phyloP scores from a whole-genome alignment of 2,113 vertebrate species.

The Cephalopholis sonnerati region DNA sequence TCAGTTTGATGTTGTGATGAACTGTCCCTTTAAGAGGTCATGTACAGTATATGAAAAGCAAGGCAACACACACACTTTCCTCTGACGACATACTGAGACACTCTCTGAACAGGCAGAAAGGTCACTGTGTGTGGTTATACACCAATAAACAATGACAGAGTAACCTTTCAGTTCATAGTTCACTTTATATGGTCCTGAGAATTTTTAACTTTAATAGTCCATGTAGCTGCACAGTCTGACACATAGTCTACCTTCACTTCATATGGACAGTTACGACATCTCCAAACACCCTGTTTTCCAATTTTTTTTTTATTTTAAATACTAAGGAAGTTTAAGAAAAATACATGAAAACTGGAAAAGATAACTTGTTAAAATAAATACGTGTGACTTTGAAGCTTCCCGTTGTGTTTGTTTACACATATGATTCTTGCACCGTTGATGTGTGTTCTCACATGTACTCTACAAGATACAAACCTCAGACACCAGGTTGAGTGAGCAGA shows the following conservation, averaged over 20 bases:
- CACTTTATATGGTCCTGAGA: constrained; percentile 24
- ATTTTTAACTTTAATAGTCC: background rate
- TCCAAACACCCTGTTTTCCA: background rate
- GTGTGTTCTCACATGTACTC: too few species aligned
- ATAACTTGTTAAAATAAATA: too few species aligned
- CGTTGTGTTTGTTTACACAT: too few species aligned
- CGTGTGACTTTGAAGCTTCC: too few species aligned
- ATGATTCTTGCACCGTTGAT: too few species aligned
- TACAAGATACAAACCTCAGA: too few species aligned
- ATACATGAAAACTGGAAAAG: background rate
- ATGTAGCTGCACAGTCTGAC: background rate
- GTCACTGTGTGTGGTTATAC: background rate
- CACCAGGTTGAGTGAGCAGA: too few species aligned
- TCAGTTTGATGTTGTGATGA: too few species aligned
- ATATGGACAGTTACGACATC: background rate
- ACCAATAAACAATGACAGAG: background rate
- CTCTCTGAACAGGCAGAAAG: background rate
- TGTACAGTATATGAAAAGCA: too few species aligned
- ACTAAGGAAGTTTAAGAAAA: background rate
- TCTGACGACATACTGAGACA: too few species aligned
- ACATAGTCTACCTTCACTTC: background rate
- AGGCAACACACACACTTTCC: too few species aligned
- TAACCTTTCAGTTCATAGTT: constrained; percentile 38
- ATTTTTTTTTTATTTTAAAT: background rate
- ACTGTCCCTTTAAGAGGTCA: too few species aligned